Conservation (phyloP, 2,113 vertebrate genomes). For the Ammodytes marinus region DNA sequence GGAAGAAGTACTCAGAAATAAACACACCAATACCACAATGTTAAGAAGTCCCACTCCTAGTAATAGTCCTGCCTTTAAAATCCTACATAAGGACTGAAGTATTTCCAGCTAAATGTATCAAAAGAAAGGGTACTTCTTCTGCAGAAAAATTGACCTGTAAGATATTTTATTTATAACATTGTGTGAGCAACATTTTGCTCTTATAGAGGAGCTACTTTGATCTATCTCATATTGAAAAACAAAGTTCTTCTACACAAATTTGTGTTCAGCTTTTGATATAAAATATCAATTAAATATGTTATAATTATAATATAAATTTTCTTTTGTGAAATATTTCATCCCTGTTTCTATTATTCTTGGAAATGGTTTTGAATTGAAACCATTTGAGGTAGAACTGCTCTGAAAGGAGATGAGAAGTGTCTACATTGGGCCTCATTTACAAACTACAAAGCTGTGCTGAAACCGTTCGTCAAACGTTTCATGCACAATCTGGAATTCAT, state of each 20-base stretch:
- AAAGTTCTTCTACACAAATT: neutral
- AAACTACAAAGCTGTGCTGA: no score
- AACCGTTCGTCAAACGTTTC: no score
- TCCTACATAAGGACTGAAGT: neutral
- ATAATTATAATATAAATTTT: neutral
- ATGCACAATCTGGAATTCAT: no score
- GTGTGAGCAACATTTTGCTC: neutral
- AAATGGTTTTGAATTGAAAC: no score
- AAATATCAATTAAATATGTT: no score
- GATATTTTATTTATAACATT: neutral
- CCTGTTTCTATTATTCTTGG: no score
- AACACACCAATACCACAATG: neutral
- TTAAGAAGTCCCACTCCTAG: neutral
- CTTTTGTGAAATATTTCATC: neutral
- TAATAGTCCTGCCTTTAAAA: neutral
- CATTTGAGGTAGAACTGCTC: no score
- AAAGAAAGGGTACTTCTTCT: neutral
- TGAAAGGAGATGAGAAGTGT: no score
- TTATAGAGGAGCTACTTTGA: neutral
- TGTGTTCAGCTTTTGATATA: neutral
- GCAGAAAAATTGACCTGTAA: neutral
- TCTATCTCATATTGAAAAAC: neutral
- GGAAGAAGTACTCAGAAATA: neutral
- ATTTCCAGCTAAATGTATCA: neutral
- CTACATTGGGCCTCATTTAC: no score